These are phyloP conservation scores for Cheiracanthium punctorium DNA, from an alignment of 2,888 invertebrate genomes.

Conservation along the genomic window DNA sequence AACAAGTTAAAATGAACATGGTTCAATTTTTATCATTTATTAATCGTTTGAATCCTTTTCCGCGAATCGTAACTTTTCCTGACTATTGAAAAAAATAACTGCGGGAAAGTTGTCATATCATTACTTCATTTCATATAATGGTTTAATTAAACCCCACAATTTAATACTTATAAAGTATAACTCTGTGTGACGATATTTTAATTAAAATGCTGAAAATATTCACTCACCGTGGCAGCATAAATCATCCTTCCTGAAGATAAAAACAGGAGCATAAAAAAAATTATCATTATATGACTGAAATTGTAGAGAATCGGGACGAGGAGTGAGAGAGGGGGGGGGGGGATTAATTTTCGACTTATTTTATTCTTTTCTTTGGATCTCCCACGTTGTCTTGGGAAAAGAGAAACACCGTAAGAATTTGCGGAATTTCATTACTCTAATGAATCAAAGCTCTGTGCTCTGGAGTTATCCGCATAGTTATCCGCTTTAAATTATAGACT, in stretches of 20 bases:
- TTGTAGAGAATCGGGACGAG: no score
- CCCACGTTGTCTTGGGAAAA: conserved; percentile 21
- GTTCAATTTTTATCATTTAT: no score
- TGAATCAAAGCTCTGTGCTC: conserved; percentile 57
- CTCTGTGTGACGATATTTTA: conserved; percentile 38
- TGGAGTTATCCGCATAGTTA: conserved; percentile 54
- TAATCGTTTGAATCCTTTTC: no score
- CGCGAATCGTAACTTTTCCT: no score
- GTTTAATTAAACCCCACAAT: no score
- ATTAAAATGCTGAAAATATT: conserved; percentile 47
- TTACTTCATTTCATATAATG: no score
- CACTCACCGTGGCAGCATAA: conserved; percentile 20
- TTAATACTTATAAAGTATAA: no score
- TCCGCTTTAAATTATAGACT: conserved; percentile 66
- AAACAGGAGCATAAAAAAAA: conserved; percentile 25
- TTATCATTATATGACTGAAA: conserved; percentile 4
- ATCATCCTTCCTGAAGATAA: conserved; percentile 14
- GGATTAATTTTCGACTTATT: neutral
- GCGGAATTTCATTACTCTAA: conserved; percentile 67
- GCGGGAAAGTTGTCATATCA: no score
- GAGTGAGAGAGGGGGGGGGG: neutral
- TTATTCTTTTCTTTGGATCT: neutral
- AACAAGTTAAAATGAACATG: no score
- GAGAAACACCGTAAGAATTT: conserved; percentile 49
- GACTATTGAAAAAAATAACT: no score